Conservation (phyloP, 2,888 invertebrate species). For the Byasa hedistus region DNA sequence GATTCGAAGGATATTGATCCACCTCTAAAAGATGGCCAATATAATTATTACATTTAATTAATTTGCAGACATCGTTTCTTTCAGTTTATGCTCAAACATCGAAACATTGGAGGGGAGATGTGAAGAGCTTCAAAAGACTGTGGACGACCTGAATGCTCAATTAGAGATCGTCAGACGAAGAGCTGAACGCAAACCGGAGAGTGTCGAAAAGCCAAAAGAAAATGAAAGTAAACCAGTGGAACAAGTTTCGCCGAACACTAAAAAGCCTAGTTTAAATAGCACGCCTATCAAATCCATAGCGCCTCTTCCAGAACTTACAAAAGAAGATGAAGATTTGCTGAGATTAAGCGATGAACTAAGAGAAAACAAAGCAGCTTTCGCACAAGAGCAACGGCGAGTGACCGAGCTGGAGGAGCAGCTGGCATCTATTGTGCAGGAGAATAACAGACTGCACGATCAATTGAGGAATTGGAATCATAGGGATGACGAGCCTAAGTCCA, state of each 20-base stretch:
- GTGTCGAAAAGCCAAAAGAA: conserved; percentile 68
- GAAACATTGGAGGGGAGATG: conserved; percentile 89
- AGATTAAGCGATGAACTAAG: conserved; percentile 85
- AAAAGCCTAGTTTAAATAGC: conserved; percentile 54
- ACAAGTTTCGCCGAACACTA: conserved; percentile 43
- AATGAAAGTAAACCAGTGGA: conserved; percentile 52
- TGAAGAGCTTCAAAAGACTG: conserved; percentile 89
- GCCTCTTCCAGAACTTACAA: conserved; percentile 73
- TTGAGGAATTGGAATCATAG: conserved; percentile 81
- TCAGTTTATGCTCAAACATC: conserved; percentile 85
- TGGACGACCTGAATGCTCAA: conserved; percentile 86
- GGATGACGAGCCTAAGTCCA: conserved; percentile 88
- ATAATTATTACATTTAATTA: not conserved
- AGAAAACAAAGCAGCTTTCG: conserved; percentile 83
- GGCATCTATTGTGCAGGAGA: conserved; percentile 84
- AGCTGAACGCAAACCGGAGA: conserved; percentile 75
- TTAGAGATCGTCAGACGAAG: conserved; percentile 81
- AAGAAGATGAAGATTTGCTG: conserved; percentile 76
- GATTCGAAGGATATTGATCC: not conserved
- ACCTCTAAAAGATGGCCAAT: not conserved
- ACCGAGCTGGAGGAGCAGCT: conserved; percentile 89
- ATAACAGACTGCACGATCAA: conserved; percentile 85
- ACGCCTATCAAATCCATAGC: conserved; percentile 60
- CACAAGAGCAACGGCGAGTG: conserved; percentile 86
- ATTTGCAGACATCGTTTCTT: conserved; percentile 35